Evolutionary conservation across 1,140 invertebrate species (phyloP), one percentile per base, ranked within the genome.

Genomic region (Bicyclus anynana): DNA sequence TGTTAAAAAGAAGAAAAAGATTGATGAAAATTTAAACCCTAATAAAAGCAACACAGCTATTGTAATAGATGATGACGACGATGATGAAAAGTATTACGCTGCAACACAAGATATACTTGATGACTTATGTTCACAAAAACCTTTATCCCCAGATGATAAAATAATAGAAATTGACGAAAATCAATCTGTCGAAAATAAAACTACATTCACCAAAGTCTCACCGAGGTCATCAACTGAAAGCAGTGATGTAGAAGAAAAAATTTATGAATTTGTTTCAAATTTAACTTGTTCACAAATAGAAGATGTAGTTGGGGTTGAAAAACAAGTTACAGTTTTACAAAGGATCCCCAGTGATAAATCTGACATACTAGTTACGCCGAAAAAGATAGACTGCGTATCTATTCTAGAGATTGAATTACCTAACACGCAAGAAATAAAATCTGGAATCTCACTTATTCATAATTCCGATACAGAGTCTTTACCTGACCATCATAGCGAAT

Each of bases 391-490:
- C 10, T 42, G 62, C 9, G 52, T 73, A 12, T 73, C 65, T 54
- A 67, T 84, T 42, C 69, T 79, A 53, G 65, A 67, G 9, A 74
- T 61, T 17, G 79, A 83, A 51, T 65, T 84, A 54, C 79, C 77
- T 4, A 67, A 76, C 42, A 85, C 72, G 38, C 77, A 86, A 67
- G 80, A 87, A 67, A 85, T 80, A 37, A 77, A 77, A 68, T 74
- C 59, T 13, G 69, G 60, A 60, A 56, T 80, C 5, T 59, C 68
- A 10, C 26, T 70, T 21, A 53, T 53, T 21, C 27, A 53, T 5
- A 69, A 62, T 27, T 37, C 10, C 33, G 52, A 62, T n/a, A 59
- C 57, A 5, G 74, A 78, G 49, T 65, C 64, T 0, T 77, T 72
- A 1, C 80, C 75, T 62, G 79, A 79, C 13, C n/a, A 18, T 1